Evolutionary conservation across 2,888 invertebrate species (phyloP).

Genomic region (Cephus pulcher): DNA sequence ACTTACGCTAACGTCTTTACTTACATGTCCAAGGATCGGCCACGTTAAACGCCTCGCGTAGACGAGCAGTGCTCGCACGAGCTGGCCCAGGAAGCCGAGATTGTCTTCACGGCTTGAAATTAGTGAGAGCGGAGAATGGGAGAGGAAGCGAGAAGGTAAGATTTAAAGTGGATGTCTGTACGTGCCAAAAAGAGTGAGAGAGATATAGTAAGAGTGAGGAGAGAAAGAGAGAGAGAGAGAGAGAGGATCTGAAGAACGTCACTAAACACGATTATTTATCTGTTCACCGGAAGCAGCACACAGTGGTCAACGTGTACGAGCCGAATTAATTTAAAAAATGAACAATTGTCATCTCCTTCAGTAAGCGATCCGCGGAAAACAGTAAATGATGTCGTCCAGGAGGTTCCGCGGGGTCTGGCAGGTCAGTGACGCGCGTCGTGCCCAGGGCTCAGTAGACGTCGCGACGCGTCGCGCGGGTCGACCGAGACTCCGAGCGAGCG

Average conservation of each 20-base stretch:
- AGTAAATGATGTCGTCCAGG: not conserved
- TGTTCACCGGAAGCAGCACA: not conserved
- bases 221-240: not conserved
- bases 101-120: constrained; percentile 13
- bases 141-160: constrained; percentile 1
- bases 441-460: not conserved
- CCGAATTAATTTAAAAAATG: not conserved
- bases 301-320: not conserved
- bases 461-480: constrained; percentile 2
- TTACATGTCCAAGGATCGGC: constrained; percentile 52
- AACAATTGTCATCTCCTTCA: not conserved
- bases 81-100: not conserved
- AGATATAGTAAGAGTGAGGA: constrained; percentile 9
- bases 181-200: not conserved
- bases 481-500: constrained; percentile 27
- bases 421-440: constrained; percentile 31
- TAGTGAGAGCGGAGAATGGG: constrained; percentile 24
- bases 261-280: not conserved
- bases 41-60: constrained; percentile 45
- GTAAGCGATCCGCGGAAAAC: not conserved
- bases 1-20: constrained; percentile 19
- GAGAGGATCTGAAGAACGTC: not conserved
- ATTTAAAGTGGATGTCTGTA: not conserved
- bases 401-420: constrained; percentile 19
- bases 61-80: constrained; percentile 8